Evolutionary conservation across 53 echinoderm and acorn worm species (phyloP).

Genomic region (Paracentrotus lividus): DNA sequence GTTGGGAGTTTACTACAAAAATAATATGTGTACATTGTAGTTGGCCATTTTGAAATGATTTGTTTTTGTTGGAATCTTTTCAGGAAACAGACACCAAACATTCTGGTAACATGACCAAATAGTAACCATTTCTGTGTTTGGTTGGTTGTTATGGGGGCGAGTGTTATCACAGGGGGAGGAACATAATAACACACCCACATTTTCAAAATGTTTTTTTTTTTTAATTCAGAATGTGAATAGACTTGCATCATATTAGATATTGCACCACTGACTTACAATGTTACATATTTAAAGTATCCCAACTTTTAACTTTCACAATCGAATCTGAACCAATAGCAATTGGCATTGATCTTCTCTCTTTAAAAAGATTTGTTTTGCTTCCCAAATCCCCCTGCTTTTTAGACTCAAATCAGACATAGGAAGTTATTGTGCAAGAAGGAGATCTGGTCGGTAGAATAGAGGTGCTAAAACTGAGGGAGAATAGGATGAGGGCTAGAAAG

Average conservation of each 20-base stretch:
- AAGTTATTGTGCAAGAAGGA: background rate
- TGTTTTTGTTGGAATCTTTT: too few species aligned
- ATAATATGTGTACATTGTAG: too few species aligned
- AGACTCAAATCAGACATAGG: background rate
- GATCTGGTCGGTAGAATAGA: background rate
- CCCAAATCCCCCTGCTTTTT: background rate
- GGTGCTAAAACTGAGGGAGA: constrained; percentile 9
- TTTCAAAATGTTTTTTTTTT: background rate
- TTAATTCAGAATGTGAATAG: background rate
- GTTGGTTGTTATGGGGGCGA: background rate
- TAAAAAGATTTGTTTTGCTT: background rate
- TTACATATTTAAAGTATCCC: background rate
- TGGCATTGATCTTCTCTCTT: constrained; percentile 5
- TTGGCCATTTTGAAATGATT: too few species aligned
- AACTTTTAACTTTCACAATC: background rate
- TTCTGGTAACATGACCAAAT: background rate
- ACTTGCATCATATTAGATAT: background rate
- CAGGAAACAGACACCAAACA: too few species aligned
- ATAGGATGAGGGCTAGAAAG: background rate
- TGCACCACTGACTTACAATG: background rate
- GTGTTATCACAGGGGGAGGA: background rate
- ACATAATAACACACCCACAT: too few species aligned
- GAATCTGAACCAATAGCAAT: background rate
- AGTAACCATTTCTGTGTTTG: background rate
- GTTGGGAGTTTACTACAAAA: too few species aligned